A percentile compares a stretch with the other conserved stretches of the same genome.
Evolutionary conservation across 2,797 vertebrate species (phyloP).

Genomic region (Clarias pachynema): DNA sequence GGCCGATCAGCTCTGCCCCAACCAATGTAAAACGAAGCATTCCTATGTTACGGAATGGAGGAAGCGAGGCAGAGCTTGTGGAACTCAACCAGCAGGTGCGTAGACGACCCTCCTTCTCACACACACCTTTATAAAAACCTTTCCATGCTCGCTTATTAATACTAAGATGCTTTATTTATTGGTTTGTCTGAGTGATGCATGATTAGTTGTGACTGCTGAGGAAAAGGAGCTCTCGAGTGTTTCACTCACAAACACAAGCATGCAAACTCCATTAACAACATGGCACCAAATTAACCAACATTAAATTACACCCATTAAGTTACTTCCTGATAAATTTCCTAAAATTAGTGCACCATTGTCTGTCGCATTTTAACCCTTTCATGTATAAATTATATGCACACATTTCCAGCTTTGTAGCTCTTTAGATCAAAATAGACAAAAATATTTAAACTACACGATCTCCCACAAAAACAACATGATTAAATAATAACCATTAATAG

Average conservation of each 20-base stretch:
- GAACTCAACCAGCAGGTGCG: slow-evolving; percentile 94
- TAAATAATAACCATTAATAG: no score
- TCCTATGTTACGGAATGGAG: slow-evolving; percentile 80
- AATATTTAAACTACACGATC: no score
- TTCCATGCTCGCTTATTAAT: neutral
- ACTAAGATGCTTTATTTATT: neutral
- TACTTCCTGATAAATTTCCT: neutral
- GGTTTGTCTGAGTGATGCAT: neutral
- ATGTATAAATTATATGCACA: no score
- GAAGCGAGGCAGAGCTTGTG: slow-evolving; percentile 83
- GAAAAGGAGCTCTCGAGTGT: neutral
- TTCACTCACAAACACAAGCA: neutral
- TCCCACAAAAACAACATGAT: no score
- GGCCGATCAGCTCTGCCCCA: slow-evolving; percentile 74
- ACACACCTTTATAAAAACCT: neutral
- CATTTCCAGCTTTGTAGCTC: no score
- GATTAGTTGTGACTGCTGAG: neutral
- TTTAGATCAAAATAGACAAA: no score
- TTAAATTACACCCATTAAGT: neutral
- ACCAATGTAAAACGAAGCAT: slow-evolving; percentile 76
- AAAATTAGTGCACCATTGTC: neutral
- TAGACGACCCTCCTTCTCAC: neutral
- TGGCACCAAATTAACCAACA: neutral
- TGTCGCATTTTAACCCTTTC: neutral
- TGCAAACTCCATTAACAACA: neutral